Evolutionary conservation across 2,113 vertebrate species (phyloP).

Genomic region (Chaetorhynchus papuensis): DNA sequence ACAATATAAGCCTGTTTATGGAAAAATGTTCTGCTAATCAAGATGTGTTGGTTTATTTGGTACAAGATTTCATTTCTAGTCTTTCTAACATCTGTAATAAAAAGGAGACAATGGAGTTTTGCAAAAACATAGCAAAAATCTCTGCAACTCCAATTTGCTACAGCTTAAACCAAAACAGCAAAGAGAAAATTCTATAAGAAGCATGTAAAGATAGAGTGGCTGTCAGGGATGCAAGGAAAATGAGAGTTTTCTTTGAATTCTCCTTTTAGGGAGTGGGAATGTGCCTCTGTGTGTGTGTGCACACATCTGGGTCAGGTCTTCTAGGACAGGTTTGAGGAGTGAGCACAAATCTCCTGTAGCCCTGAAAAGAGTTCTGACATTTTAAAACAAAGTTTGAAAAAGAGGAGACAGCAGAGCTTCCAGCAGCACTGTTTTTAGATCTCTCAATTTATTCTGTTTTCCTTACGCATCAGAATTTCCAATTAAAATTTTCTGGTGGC

Average conservation of each 20-base stretch:
- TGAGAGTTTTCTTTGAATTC: neutral
- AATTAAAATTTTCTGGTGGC: neutral
- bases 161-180: neutral
- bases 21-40: neutral
- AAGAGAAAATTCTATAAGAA: neutral
- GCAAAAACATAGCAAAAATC: neutral
- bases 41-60: neutral
- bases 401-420: neutral
- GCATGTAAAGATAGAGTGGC: neutral
- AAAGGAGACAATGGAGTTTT: neutral
- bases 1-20: neutral
- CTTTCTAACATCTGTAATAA: neutral
- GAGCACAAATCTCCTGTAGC: neutral
- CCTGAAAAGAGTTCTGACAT: neutral
- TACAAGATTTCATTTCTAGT: neutral
- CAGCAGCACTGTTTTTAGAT: neutral
- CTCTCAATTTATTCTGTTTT: neutral
- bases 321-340: neutral
- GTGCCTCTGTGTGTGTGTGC: accelerated
- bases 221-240: neutral
- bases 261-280: neutral
- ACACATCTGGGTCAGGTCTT: neutral
- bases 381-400: neutral
- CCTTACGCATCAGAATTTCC: neutral
- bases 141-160: neutral